Evolutionary conservation across 2,888 invertebrate species (phyloP).

Genomic region (Crossocerus cetratus): DNA sequence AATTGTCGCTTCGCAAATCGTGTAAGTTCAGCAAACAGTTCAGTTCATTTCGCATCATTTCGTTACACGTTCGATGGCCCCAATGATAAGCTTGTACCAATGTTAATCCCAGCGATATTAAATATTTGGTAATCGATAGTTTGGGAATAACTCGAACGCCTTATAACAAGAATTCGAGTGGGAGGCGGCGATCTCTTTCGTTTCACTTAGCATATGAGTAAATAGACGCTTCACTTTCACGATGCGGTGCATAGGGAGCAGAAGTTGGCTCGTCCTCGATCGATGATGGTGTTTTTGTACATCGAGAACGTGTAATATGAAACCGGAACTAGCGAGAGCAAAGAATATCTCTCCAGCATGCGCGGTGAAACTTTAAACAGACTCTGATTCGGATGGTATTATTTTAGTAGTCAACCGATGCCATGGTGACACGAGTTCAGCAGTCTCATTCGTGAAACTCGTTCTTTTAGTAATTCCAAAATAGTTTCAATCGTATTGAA

Average conservation of each 20-base stretch:
- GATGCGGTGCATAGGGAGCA: background rate
- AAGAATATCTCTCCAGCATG: background rate
- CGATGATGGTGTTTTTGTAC: background rate
- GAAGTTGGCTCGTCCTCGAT: background rate
- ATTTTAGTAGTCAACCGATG: background rate
- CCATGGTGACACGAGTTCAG: background rate
- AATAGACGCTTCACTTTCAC: conserved; percentile 1
- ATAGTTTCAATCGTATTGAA: too few relatives aligned
- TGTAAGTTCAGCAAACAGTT: too few relatives aligned
- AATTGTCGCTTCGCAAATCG: too few relatives aligned
- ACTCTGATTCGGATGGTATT: background rate
- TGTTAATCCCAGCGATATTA: too few relatives aligned
- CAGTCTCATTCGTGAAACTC: too few relatives aligned
- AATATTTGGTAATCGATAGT: too few relatives aligned
- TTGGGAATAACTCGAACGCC: too few relatives aligned
- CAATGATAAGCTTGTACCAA: too few relatives aligned
- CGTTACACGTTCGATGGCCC: too few relatives aligned
- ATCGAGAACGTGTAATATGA: background rate
- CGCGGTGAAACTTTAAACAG: background rate
- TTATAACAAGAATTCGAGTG: too few relatives aligned
- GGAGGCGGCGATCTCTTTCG: background rate
- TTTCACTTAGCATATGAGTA: background rate
- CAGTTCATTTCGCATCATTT: too few relatives aligned
- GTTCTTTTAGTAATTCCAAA: too few relatives aligned
- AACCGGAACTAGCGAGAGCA: background rate